Percentiles rank a stretch among this genome's conserved stretches.
phyloP scores from a whole-genome alignment of 1,140 invertebrate species.

The Calephelis nemesis region DNA sequence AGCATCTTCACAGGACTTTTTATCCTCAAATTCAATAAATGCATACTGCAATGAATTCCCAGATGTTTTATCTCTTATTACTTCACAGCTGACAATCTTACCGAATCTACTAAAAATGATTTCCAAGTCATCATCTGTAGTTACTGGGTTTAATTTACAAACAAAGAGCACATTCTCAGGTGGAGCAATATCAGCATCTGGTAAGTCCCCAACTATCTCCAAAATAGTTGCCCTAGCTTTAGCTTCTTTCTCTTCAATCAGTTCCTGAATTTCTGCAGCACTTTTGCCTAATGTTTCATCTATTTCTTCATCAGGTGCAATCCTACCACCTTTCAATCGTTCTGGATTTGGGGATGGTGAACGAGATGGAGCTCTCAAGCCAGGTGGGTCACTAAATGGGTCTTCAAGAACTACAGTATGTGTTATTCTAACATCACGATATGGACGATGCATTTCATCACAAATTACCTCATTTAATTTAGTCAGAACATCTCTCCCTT shows the following conservation, averaged over 20 bases:
- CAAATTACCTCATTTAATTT: conserved; percentile 97
- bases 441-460: conserved; percentile 94
- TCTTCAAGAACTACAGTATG: conserved; percentile 98
- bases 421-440: conserved; percentile 97
- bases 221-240: conserved; percentile 97
- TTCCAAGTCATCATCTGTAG: conserved; percentile 97
- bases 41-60: conserved; percentile 99
- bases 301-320: conserved; percentile 96
- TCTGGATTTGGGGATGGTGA: conserved; percentile 94
- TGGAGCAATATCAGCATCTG: conserved; percentile 97
- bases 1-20: conserved; percentile 97
- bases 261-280: conserved; percentile 91
- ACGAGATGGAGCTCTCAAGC: conserved; percentile 86
- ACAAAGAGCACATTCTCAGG: conserved; percentile 99
- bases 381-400: conserved; percentile 94
- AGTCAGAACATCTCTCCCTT: conserved; percentile 93
- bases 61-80: conserved; percentile 96
- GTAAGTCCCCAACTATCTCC: conserved; percentile 99
- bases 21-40: conserved; percentile 98
- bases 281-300: conserved; percentile 94
- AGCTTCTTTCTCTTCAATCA: conserved; percentile 94
- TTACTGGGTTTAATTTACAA: conserved; percentile 99
- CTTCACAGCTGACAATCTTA: conserved; percentile 96
- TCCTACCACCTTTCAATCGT: conserved; percentile 89
- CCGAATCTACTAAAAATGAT: conserved; percentile 99